These are phyloP conservation scores for Idaea dimidiata DNA, from an alignment of 2,888 invertebrate genomes.

Conservation along the genomic window DNA sequence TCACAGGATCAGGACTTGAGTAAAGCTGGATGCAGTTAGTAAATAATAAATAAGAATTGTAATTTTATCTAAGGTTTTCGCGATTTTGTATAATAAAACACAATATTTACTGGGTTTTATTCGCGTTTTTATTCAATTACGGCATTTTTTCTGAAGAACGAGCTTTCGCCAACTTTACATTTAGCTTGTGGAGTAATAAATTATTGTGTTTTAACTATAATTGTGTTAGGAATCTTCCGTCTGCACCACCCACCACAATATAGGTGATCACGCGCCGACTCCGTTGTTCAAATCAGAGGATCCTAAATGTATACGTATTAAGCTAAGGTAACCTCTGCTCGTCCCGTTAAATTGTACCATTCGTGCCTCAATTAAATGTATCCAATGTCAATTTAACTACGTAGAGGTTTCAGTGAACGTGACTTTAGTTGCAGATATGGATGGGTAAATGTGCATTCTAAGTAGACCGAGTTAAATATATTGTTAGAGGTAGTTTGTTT, in stretches of 20 bases:
- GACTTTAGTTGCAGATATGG: not conserved
- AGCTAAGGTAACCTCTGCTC: constrained; percentile 1
- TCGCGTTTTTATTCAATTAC: too few species aligned
- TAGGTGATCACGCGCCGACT: constrained; percentile 4
- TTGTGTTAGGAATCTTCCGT: not conserved
- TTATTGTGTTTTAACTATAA: too few species aligned
- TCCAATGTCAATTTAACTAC: constrained; percentile 16
- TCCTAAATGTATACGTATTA: constrained; percentile 2
- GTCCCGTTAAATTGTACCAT: constrained; percentile 20
- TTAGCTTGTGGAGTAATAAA: too few species aligned
- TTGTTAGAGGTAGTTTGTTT: not conserved
- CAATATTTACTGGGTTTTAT: too few species aligned
- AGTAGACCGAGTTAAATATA: not conserved
- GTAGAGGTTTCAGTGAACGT: not conserved
- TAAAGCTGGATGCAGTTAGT: too few species aligned
- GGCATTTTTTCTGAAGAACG: too few species aligned
- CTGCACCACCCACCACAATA: constrained; percentile 3
- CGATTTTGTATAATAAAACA: too few species aligned
- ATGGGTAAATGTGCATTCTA: not conserved
- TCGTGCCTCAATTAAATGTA: constrained; percentile 18
- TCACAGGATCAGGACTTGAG: too few species aligned
- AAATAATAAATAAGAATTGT: too few species aligned
- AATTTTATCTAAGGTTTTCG: too few species aligned
- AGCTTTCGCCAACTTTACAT: too few species aligned
- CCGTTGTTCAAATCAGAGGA: constrained; percentile 1